These are phyloP conservation scores for Palaemon carinicauda DNA, from an alignment of 1,140 invertebrate genomes.

Conservation along the genomic window DNA sequence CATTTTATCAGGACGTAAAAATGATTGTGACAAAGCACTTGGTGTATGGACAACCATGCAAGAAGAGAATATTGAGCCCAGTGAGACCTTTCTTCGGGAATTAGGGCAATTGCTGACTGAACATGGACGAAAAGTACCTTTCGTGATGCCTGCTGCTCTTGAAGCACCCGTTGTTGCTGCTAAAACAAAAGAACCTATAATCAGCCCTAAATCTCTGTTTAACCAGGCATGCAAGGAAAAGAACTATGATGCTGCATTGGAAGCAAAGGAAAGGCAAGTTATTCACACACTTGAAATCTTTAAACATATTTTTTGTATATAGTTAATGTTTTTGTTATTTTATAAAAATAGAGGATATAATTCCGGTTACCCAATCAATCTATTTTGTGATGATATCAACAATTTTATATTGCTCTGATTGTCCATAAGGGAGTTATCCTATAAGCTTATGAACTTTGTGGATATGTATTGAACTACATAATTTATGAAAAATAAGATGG, in stretches of 20 bases:
- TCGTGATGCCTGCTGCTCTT: conserved; percentile 69
- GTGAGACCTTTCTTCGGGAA: conserved; percentile 72
- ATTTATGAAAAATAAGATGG: too few relatives aligned
- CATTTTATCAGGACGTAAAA: conserved; percentile 67
- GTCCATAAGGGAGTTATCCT: neutral
- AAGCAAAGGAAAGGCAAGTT: conserved; percentile 12
- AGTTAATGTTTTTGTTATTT: neutral
- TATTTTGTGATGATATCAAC: too few relatives aligned
- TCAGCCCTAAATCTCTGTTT: neutral
- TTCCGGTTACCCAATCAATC: too few relatives aligned
- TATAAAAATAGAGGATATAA: too few relatives aligned
- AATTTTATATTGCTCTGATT: too few relatives aligned
- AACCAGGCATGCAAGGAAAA: neutral
- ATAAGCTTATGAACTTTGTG: neutral
- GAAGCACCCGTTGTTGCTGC: conserved; percentile 34
- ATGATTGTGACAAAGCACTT: conserved; percentile 72
- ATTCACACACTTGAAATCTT: too few relatives aligned
- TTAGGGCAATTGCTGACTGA: conserved; percentile 74
- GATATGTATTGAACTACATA: too few relatives aligned
- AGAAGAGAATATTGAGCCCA: conserved; percentile 79
- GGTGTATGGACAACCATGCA: conserved; percentile 82
- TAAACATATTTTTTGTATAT: neutral
- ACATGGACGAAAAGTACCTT: conserved; percentile 75
- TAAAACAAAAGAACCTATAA: neutral
- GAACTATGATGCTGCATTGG: conserved; percentile 23